Base-by-base conservation (phyloP, 2,888 invertebrate species). In the Drosophila limbata region DNA sequence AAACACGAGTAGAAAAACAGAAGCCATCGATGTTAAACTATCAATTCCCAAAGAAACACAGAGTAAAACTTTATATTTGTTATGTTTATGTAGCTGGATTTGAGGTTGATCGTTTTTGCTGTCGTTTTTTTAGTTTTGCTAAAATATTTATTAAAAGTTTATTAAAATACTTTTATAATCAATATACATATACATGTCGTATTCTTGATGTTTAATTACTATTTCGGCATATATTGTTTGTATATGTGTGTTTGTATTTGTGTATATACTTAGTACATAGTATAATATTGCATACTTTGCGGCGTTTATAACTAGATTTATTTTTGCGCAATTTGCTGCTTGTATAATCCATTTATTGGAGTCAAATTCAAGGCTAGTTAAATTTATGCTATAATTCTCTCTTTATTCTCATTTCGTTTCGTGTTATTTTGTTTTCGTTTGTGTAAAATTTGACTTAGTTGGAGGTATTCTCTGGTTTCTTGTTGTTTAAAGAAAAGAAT, bases 271-370 rank as follows among this genome's bases (percentile, higher is more conserved):
- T 84, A 70, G 60, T 79, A 67, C 66, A 55, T 83, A 84, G 69
- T 84, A 76, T 82, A 89, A 84, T 85, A 81, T 85, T 85, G 89
- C 88, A 84, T 89, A 84, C 85, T 89, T 87, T 89, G 89, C 73
- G 89, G 88, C 79, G 66, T 84, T 77, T 87, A 81, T 69, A 63
- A 88, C 89, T 88, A 85, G 55, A 31, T 57, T 45, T 56, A 68
- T 73, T 69, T 52, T 70, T 69, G n/a, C 55, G 59, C 68, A 73
- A 60, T 68, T 57, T 48, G 51, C 75, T 45, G 56, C 44, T 42
- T 61, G 51, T 68, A 66, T 68, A 52, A 55, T 79, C 68, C 64
- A 67, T 69, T 70, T 65, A 70, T 80, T 75, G 70, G 82, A 87
- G 79, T 84, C 73, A 53, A 89, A 79, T 89, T 89, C 73, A 89